phyloP scores from a whole-genome alignment of 2,888 invertebrate genomes.

The Thysanoteuthis rhombus region DNA sequence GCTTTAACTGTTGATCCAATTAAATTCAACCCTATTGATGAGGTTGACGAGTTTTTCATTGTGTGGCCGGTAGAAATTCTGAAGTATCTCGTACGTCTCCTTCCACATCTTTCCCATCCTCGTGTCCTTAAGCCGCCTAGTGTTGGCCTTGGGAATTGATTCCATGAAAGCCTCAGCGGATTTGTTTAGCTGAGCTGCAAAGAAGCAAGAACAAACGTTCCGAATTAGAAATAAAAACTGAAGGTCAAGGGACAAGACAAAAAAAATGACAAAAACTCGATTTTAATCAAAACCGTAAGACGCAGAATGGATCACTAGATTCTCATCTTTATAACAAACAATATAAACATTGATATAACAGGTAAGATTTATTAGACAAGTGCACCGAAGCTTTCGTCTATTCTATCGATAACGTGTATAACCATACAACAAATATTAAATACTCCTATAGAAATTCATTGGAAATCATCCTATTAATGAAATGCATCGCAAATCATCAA shows the following conservation, averaged over 20 bases:
- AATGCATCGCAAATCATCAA: background rate
- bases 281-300: background rate
- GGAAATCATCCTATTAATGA: too few relatives aligned
- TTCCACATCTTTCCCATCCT: background rate
- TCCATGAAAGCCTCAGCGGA: background rate
- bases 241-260: background rate
- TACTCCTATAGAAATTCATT: background rate
- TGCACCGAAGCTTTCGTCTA: background rate
- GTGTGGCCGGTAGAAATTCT: background rate
- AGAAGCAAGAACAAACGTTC: background rate
- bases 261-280: too few relatives aligned
- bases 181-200: background rate
- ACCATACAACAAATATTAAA: background rate
- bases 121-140: background rate
- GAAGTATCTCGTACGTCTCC: background rate
- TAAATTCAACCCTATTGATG: background rate
- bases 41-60: slow-evolving; percentile 14
- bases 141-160: background rate
- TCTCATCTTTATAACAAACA: too few relatives aligned
- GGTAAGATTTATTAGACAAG: background rate
- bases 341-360: too few relatives aligned
- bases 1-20: background rate
- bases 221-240: background rate
- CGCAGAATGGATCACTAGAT: too few relatives aligned
- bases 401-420: background rate